Evolutionary conservation across 2,888 invertebrate species (phyloP).

Genomic region (Isoperla grammatica): DNA sequence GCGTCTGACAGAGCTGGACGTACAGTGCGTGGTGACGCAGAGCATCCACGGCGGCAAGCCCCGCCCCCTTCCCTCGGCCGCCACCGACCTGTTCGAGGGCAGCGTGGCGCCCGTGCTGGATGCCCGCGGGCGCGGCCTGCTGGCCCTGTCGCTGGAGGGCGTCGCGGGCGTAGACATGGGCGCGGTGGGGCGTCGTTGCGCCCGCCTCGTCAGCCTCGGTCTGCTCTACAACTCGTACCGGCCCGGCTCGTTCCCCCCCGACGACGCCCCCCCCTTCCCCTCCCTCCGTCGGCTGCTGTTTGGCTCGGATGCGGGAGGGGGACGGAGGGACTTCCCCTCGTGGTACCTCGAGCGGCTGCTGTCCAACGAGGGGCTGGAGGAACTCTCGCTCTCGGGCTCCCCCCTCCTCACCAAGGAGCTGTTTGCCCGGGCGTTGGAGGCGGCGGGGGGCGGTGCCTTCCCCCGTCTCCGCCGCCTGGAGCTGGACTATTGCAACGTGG

Average conservation of each 20-base stretch:
- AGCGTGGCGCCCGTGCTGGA: slow-evolving; percentile 29
- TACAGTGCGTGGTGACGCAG: slow-evolving; percentile 26
- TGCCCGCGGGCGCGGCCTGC: slow-evolving; percentile 25
- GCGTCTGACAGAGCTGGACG: slow-evolving; percentile 27
- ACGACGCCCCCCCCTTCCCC: slow-evolving; percentile 27
- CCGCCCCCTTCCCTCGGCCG: slow-evolving; percentile 3
- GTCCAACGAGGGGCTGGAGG: slow-evolving; percentile 28
- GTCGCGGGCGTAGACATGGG: slow-evolving; percentile 28
- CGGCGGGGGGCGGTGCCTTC: slow-evolving; percentile 24
- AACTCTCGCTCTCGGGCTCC: slow-evolving; percentile 29
- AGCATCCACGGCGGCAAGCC: slow-evolving; percentile 14
- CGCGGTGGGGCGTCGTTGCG: slow-evolving; percentile 23
- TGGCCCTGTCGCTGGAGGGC: slow-evolving; percentile 28
- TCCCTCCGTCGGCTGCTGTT: slow-evolving; percentile 26
- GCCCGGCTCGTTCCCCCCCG: slow-evolving; percentile 23
- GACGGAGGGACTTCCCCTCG: slow-evolving; percentile 27
- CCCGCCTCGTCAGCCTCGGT: slow-evolving; percentile 26
- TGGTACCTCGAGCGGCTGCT: slow-evolving; percentile 29
- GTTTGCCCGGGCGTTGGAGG: slow-evolving; percentile 27
- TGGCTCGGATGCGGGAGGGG: slow-evolving; percentile 29
- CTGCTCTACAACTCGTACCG: slow-evolving; percentile 30
- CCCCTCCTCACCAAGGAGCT: slow-evolving; percentile 30
- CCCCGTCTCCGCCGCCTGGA: slow-evolving; percentile 26
- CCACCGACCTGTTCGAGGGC: slow-evolving; percentile 23
- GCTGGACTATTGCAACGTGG: slow-evolving; percentile 31